Percentiles rank a stretch among this genome's conserved stretches.
phyloP scores from a whole-genome alignment of 2,888 invertebrate species.

The Rugalucina vietnamica region DNA sequence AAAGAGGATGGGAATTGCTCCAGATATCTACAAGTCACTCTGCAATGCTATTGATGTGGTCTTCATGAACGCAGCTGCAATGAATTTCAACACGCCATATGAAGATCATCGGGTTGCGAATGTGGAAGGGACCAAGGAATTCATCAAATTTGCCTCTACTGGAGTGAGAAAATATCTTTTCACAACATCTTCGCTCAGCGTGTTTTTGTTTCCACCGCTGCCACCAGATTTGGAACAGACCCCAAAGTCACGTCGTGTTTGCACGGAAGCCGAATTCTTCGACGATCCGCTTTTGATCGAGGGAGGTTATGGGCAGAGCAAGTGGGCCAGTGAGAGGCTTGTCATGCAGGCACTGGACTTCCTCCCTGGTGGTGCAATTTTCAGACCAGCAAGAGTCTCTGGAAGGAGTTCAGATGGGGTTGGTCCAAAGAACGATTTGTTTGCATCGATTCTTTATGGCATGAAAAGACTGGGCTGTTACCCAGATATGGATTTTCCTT shows the following conservation, averaged over 20 bases:
- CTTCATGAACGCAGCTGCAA: slow-evolving; percentile 72
- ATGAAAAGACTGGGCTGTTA: slow-evolving; percentile 66
- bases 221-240: slow-evolving; percentile 17
- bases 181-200: slow-evolving; percentile 70
- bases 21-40: slow-evolving; percentile 66
- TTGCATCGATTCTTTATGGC: slow-evolving; percentile 64
- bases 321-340: slow-evolving; percentile 73
- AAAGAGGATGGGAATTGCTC: slow-evolving; percentile 67
- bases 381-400: slow-evolving; percentile 70
- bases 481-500: slow-evolving; percentile 72
- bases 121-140: slow-evolving; percentile 69
- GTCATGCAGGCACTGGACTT: slow-evolving; percentile 67
- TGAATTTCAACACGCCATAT: slow-evolving; percentile 72
- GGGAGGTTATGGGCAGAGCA: slow-evolving; percentile 73
- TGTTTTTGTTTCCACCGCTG: slow-evolving; percentile 68
- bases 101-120: slow-evolving; percentile 69
- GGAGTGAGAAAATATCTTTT: slow-evolving; percentile 70
- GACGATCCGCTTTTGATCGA: slow-evolving; percentile 65
- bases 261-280: slow-evolving; percentile 63
- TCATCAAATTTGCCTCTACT: slow-evolving; percentile 69
- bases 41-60: slow-evolving; percentile 66
- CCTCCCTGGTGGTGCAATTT: slow-evolving; percentile 72
- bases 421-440: slow-evolving; percentile 70
- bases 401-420: slow-evolving; percentile 65
- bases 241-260: slow-evolving; percentile 27